These are phyloP conservation scores for Avahi laniger DNA, from an alignment of 2,797 vertebrate genomes.

Conservation along the genomic window DNA sequence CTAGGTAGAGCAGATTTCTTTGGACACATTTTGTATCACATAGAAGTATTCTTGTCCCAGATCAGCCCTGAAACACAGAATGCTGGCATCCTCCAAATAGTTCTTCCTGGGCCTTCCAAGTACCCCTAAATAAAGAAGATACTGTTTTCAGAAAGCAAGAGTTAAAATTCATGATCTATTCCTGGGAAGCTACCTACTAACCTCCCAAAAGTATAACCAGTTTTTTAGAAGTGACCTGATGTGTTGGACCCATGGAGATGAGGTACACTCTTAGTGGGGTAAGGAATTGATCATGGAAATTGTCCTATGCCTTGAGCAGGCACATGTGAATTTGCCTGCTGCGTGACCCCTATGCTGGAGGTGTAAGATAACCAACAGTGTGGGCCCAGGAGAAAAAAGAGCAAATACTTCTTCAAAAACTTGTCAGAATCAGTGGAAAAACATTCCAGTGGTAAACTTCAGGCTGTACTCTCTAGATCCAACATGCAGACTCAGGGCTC, in stretches of 20 bases:
- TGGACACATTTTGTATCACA: neutral
- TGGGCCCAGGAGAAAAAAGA: neutral
- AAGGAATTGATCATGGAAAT: neutral
- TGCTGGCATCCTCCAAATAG: neutral
- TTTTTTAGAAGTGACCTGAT: neutral
- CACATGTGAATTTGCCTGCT: neutral
- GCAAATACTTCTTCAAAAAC: neutral
- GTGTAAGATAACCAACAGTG: neutral
- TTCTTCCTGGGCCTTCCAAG: neutral
- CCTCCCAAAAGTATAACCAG: neutral
- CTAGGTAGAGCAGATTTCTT: neutral
- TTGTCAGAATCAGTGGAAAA: neutral
- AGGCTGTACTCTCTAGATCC: neutral
- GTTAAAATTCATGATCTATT: neutral
- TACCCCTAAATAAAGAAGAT: neutral
- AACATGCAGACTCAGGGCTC: neutral
- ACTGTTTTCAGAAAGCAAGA: neutral
- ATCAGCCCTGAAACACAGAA: neutral
- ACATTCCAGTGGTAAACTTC: neutral
- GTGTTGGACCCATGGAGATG: neutral
- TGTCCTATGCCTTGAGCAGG: neutral
- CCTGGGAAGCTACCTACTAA: neutral
- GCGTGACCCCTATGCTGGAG: too few relatives aligned
- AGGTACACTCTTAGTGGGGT: neutral
- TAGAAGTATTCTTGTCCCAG: neutral